Base-by-base conservation (phyloP, 1,140 invertebrate genomes). In the Belonocnema kinseyi region DNA sequence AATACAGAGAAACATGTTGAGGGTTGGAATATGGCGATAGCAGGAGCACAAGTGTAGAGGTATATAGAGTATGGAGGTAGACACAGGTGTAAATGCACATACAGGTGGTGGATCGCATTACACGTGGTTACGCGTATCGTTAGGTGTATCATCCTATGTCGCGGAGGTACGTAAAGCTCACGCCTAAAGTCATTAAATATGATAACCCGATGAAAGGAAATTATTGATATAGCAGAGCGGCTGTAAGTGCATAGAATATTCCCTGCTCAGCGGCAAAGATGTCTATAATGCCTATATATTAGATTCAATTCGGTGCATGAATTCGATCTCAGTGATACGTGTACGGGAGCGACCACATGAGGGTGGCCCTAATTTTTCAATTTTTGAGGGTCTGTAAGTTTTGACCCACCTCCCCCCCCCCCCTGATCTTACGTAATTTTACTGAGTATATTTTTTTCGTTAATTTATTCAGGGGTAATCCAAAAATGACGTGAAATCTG, bases 91-190 rank as follows among this genome's bases (percentile, higher is more conserved):
- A 66, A 66, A n/a, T 66, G 61, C 61, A 66, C 61, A 66, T 66
- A 66, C 61, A 66, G 61, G 61, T 66, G 61, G 61, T 79, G 82
- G 82, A 83, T 88, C 83, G 84, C 86, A 88, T 88, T 88, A 88
- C 86, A 84, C 86, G 88, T 85, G 88, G 88, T 89, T 88, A 85
- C 82, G 86, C 88, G 88, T 88, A 84, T 90, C 87, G 89, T 90
- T 88, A 88, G 83, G 83, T 85, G 84, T 83, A 83, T 82, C 80
- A 78, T 76, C 79, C 40, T 46, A 70, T 82, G 78, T 75, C 76
- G 77, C 40, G 19, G 58, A 52, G 56, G 61, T 70, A 70, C 72
- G 50, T 73, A 74, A 76, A 73, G 70, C 78, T 76, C 54, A 73
- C 72, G 75, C 16, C 79, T 51, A 81, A 79, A 85, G 77, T 83